Percentiles rank a stretch among this genome's conserved stretches.
Evolutionary conservation across 2,888 invertebrate species (phyloP).

Genomic region (Ligdia adustata): DNA sequence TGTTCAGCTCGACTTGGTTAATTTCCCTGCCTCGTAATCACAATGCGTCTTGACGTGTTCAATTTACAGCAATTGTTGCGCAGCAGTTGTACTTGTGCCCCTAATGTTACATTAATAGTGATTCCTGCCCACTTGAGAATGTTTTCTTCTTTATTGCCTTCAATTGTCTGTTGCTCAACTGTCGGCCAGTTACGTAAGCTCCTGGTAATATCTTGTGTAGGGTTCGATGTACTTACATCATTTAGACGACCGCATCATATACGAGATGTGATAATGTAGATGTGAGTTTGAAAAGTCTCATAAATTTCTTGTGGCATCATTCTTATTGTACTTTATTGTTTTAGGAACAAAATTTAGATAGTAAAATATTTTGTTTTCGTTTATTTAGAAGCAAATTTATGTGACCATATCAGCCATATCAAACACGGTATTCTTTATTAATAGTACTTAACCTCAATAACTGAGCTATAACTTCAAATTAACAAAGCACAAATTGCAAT

Average conservation of each 20-base stretch:
- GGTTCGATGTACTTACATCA: constrained; percentile 64
- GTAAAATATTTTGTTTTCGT: too few relatives aligned
- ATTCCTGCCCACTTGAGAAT: constrained; percentile 65
- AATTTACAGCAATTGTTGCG: constrained; percentile 49
- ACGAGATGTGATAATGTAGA: constrained; percentile 11
- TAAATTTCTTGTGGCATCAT: too few relatives aligned
- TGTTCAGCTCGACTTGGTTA: constrained; percentile 46
- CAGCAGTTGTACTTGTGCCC: constrained; percentile 49
- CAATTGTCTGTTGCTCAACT: constrained; percentile 76
- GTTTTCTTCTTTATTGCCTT: constrained; percentile 72
- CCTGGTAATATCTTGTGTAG: constrained; percentile 60
- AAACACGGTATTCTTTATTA: neutral
- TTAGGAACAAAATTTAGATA: too few relatives aligned
- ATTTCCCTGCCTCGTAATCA: constrained; percentile 41
- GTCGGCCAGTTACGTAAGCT: constrained; percentile 65
- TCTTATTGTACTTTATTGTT: too few relatives aligned
- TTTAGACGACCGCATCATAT: constrained; percentile 22
- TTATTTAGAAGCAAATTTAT: too few relatives aligned
- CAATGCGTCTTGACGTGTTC: constrained; percentile 43
- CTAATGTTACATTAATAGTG: constrained; percentile 67
- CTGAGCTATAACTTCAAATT: constrained; percentile 8
- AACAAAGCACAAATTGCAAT: constrained; percentile 41
- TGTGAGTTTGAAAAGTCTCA: too few relatives aligned
- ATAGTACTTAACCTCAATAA: neutral
- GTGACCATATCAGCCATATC: too few relatives aligned